Evolutionary conservation across 2,797 vertebrate genomes (phyloP), one percentile per base, ranked within the genome.

Genomic region (Chloroceryle inda): DNA sequence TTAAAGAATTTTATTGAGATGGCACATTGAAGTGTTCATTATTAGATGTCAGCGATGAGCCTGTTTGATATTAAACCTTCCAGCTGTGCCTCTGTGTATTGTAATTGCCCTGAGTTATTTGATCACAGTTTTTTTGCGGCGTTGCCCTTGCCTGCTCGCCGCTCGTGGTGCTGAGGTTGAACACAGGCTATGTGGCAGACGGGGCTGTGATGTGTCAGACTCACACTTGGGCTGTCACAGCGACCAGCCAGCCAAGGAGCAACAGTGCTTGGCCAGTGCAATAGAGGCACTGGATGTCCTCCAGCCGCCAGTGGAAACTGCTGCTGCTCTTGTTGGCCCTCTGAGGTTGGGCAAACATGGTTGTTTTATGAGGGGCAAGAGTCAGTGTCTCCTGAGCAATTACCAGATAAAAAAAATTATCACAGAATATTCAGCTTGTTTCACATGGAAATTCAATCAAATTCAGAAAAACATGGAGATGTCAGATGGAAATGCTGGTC

Each of bases 111-210:
- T 40, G 19, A 47, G 37, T 56, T 67, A 17, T 49, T 71, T 5
- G 26, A 40, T 68, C 0, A 0, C 37, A 17, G 27, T 63, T 81
- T 68, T 85, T 71, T 40, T 44, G 49, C 53, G 38, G 55, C 0
- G 2, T 59, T 49, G n/a, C 42, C 40, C 2, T 4, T 56, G 52
- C 74, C 76, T 49, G 38, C 50, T 58, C 29, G 29, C 22, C 1
- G 4, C 33, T 81, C 0, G 0, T 47, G 73, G 71, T 1, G 19
- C 35, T 33, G 66, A 47, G 1, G 0, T 15, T 47, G 69, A 38
- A 52, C 38, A 16, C 1, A 2, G 45, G 45, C 63, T 17, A 9
- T 21, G 29, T 58, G 42, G 59, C 33, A 64, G 59, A 22, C 2
- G 4, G 18, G 47, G 33, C 62, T 82, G 23, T 33, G 35, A 11